Conservation (phyloP, 2,113 vertebrate genomes). For the Mesembrinibis cayennensis region DNA sequence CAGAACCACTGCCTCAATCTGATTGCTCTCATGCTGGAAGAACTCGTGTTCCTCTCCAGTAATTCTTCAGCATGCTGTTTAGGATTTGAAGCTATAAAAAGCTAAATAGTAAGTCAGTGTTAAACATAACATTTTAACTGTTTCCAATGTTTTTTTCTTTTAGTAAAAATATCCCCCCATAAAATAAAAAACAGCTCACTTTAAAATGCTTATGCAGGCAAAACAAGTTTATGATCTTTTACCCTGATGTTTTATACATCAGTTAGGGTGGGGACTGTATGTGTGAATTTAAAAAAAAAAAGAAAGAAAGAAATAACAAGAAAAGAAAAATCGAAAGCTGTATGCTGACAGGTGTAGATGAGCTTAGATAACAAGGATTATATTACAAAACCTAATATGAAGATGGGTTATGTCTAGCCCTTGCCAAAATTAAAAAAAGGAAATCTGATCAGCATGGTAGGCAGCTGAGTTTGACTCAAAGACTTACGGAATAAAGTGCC, state of each 20-base stretch:
- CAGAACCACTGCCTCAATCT: background rate
- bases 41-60: background rate
- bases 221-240: constrained; percentile 50
- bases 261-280: background rate
- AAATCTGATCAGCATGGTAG: background rate
- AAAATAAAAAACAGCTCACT: constrained; percentile 45
- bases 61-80: constrained; percentile 10
- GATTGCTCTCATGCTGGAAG: background rate
- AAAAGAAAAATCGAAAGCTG: constrained; percentile 14
- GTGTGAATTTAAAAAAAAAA: background rate
- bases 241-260: constrained; percentile 50
- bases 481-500: background rate
- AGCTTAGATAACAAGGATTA: constrained; percentile 46
- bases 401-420: background rate
- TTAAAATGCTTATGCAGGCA: constrained; percentile 44
- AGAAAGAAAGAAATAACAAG: background rate
- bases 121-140: constrained; percentile 42
- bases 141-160: constrained; percentile 26
- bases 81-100: constrained; percentile 27
- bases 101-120: constrained; percentile 36
- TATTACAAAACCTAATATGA: constrained; percentile 46
- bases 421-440: constrained; percentile 24
- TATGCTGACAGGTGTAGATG: constrained; percentile 30
- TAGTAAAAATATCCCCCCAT: constrained; percentile 27
- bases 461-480: background rate